Percentiles rank a stretch among this genome's conserved stretches.
phyloP scores from a whole-genome alignment of 2,797 vertebrate species.

The Hemitrygon akajei region DNA sequence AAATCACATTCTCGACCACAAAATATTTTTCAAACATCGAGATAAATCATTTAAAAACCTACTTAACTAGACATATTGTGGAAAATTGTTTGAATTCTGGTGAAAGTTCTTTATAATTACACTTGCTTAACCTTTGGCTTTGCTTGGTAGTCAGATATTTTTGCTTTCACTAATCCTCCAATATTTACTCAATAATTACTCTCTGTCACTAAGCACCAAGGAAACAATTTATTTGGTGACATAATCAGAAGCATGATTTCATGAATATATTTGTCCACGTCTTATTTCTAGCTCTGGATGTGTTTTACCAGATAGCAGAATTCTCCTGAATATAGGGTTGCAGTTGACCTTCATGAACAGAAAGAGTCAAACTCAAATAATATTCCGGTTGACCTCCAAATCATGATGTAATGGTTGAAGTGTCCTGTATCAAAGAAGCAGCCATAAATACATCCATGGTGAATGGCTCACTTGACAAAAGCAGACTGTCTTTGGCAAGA shows the following conservation, averaged over 20 bases:
- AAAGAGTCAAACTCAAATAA: not conserved
- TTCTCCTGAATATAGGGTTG: not conserved
- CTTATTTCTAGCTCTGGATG: not conserved
- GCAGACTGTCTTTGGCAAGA: not conserved
- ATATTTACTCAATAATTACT: slow-evolving; percentile 10
- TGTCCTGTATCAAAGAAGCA: not conserved
- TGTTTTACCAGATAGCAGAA: not conserved
- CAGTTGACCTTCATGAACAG: not conserved
- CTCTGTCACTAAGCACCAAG: not conserved
- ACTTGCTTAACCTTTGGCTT: not conserved
- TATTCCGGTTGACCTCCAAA: not conserved
- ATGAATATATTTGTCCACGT: not conserved
- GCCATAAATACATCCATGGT: not conserved
- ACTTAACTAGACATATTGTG: not conserved
- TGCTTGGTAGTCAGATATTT: not conserved
- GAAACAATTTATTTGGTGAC: not conserved
- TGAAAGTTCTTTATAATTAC: not conserved
- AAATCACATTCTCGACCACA: too few species aligned
- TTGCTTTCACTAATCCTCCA: not conserved
- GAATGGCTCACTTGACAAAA: not conserved
- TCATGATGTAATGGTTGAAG: not conserved
- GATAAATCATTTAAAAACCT: not conserved
- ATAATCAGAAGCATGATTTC: not conserved
- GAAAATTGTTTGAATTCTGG: not conserved
- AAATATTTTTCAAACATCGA: too few species aligned